Conservation (phyloP, 2,888 invertebrate genomes). For the Brachylomia viminalis region DNA sequence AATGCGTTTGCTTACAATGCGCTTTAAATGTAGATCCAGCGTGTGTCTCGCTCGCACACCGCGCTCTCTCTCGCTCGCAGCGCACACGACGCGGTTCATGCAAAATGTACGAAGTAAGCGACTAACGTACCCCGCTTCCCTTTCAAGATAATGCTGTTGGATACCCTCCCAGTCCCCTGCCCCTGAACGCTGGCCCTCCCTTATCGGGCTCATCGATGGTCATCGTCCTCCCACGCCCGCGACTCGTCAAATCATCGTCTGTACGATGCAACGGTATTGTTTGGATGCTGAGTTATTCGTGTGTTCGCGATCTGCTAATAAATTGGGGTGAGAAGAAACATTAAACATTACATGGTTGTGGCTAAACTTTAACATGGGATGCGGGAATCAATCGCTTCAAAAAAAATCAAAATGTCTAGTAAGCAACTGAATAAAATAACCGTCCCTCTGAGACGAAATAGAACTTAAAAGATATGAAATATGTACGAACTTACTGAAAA, state of each 20-base stretch:
- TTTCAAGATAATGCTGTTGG: conserved; percentile 85
- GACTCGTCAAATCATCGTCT: conserved; percentile 71
- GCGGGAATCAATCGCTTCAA: neutral
- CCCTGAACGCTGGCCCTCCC: conserved; percentile 65
- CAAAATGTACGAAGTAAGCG: conserved; percentile 86
- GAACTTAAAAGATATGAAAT: conserved; percentile 50
- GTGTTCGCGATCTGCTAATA: conserved; percentile 22
- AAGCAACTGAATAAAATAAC: neutral
- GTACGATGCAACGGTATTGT: conserved; percentile 62
- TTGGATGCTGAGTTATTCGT: conserved; percentile 36
- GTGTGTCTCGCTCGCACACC: conserved; percentile 76
- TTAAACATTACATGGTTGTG: neutral
- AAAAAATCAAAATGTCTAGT: neutral
- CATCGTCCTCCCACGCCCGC: conserved; percentile 65
- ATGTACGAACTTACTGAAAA: conserved; percentile 51
- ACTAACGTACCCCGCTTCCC: conserved; percentile 80
- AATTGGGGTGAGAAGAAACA: neutral
- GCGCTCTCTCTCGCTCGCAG: conserved; percentile 77
- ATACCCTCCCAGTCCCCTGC: conserved; percentile 61
- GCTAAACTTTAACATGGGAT: neutral
- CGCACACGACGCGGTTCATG: conserved; percentile 82
- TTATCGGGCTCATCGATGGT: conserved; percentile 75
- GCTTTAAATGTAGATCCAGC: conserved; percentile 90
- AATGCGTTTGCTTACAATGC: conserved; percentile 90
- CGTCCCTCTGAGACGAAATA: conserved; percentile 8